A percentile compares a stretch with the other conserved stretches of the same genome.
Evolutionary conservation across 2,888 invertebrate species (phyloP).

Genomic region (Amblyjoppa proteus): DNA sequence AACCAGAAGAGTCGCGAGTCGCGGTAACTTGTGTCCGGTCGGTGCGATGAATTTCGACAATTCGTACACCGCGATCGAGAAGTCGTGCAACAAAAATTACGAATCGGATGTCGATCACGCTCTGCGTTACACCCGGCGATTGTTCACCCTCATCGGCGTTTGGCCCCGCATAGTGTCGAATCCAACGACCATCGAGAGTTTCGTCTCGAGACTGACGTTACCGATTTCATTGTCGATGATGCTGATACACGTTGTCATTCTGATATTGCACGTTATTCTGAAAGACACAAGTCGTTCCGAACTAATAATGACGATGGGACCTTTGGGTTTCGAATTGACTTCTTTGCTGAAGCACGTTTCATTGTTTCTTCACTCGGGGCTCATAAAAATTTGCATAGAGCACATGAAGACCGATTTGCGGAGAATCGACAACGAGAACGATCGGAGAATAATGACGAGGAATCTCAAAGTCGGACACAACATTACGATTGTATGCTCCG

Average conservation of each 20-base stretch:
- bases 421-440: conserved; percentile 5
- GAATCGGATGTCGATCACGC: background rate
- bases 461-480: conserved; percentile 63
- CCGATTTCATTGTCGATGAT: background rate
- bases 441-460: conserved; percentile 70
- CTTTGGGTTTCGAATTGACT: conserved; percentile 26
- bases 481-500: conserved; percentile 59
- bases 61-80: background rate
- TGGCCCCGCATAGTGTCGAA: conserved; percentile 32
- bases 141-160: conserved; percentile 32
- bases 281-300: background rate
- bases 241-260: background rate
- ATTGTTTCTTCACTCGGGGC: conserved; percentile 5
- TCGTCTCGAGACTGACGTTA: background rate
- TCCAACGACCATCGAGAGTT: background rate
- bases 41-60: background rate
- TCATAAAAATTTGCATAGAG: conserved; percentile 51
- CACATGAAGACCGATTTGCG: conserved; percentile 69
- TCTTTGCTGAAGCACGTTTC: conserved; percentile 36
- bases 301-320: conserved; percentile 12
- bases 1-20: background rate
- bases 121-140: conserved; percentile 21
- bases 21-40: background rate
- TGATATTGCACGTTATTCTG: conserved; percentile 13
- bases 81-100: background rate